Evolutionary conservation across 2,888 invertebrate species (phyloP).

Genomic region (Campopleginae sp.): DNA sequence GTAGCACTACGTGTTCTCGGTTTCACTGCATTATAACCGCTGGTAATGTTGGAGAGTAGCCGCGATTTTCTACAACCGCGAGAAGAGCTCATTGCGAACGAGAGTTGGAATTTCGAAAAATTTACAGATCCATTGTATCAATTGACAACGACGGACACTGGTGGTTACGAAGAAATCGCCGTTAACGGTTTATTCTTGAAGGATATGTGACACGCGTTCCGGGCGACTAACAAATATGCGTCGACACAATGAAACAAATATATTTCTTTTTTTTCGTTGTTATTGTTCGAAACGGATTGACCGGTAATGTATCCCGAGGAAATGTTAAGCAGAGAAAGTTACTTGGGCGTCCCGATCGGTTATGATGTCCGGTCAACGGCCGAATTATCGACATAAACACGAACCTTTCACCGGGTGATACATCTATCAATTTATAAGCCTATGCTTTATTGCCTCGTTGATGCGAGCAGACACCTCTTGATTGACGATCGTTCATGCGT

Average conservation of each 20-base stretch:
- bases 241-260: neutral
- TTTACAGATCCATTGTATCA: neutral
- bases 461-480: slow-evolving; percentile 23
- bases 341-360: slow-evolving; percentile 40
- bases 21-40: slow-evolving; percentile 13
- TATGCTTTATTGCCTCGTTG: slow-evolving; percentile 5
- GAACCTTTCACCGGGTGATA: slow-evolving; percentile 1
- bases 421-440: slow-evolving; percentile 37
- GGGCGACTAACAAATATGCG: neutral
- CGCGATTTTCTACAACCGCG: slow-evolving; percentile 47
- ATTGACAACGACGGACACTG: neutral
- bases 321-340: neutral
- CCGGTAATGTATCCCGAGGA: neutral
- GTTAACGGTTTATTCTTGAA: neutral
- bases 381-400: slow-evolving; percentile 25
- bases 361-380: slow-evolving; percentile 42
- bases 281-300: neutral
- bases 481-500: slow-evolving; percentile 14
- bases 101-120: neutral
- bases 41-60: slow-evolving; percentile 29
- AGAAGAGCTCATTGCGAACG: slow-evolving; percentile 56
- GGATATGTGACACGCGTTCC: neutral
- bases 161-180: neutral
- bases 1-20: slow-evolving; percentile 21
- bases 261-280: slow-evolving; percentile 9